Percentiles rank a stretch among this genome's conserved stretches.
Evolutionary conservation across 2,113 vertebrate genomes (phyloP).

Genomic region (Mirza zaza): DNA sequence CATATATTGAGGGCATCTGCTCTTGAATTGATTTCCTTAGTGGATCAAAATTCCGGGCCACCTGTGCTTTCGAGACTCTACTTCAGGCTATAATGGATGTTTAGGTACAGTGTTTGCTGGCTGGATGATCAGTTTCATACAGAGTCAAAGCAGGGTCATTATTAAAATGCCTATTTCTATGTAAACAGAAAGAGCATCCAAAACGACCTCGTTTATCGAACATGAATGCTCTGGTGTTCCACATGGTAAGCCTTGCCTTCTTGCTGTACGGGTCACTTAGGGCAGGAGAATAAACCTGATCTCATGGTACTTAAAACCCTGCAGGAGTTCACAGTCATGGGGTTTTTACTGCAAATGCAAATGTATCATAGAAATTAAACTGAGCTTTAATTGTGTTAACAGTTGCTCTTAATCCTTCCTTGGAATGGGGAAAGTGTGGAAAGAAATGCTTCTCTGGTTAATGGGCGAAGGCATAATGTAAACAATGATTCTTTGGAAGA

Average conservation of each 20-base stretch:
- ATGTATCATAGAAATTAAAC: slow-evolving; percentile 61
- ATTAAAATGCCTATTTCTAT: neutral
- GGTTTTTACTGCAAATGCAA: slow-evolving; percentile 62
- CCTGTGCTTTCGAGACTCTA: slow-evolving; percentile 16
- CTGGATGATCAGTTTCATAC: neutral
- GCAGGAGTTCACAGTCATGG: neutral
- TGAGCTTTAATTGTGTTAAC: slow-evolving; percentile 68
- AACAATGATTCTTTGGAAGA: slow-evolving; percentile 63
- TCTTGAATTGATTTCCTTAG: slow-evolving; percentile 60
- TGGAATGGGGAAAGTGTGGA: neutral
- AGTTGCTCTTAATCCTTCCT: slow-evolving; percentile 59
- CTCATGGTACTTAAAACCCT: neutral
- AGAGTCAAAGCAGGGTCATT: neutral
- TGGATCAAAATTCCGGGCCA: slow-evolving; percentile 45
- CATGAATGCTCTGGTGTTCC: neutral
- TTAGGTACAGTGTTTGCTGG: neutral
- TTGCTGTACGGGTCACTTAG: slow-evolving; percentile 22
- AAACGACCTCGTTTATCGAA: slow-evolving; percentile 16
- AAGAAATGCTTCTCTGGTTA: slow-evolving; percentile 48
- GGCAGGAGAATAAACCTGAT: slow-evolving; percentile 16
- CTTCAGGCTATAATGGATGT: neutral
- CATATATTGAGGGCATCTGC: slow-evolving; percentile 45
- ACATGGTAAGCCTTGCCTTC: neutral
- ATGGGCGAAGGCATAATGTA: slow-evolving; percentile 54
- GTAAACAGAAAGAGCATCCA: neutral